phyloP scores from a whole-genome alignment of 2,888 invertebrate genomes.

The Coelogynopora nodosa region DNA sequence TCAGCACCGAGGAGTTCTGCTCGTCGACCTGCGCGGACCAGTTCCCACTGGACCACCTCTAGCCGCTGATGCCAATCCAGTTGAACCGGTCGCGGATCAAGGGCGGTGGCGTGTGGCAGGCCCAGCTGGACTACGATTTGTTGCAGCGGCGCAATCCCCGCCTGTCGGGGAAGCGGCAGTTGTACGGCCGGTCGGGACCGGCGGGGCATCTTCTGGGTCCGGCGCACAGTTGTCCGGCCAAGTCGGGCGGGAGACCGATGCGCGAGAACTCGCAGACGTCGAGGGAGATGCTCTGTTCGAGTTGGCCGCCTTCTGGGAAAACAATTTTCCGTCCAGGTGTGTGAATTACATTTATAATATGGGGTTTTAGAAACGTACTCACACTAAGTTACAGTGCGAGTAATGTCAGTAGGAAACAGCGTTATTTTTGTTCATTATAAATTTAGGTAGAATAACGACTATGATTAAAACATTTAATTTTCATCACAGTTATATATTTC shows the following conservation, averaged over 20 bases:
- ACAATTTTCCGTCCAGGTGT: slow-evolving; percentile 22
- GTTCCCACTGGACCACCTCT: not conserved
- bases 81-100: not conserved
- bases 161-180: slow-evolving; percentile 36
- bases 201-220: not conserved
- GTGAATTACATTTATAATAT: not conserved
- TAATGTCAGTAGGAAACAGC: too few species aligned
- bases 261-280: slow-evolving; percentile 13
- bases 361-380: not conserved
- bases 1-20: not conserved
- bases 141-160: slow-evolving; percentile 43
- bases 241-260: slow-evolving; percentile 35
- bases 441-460: too few species aligned
- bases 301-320: slow-evolving; percentile 49
- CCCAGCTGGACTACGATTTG: slow-evolving; percentile 43
- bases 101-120: slow-evolving; percentile 17
- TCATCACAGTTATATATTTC: too few species aligned
- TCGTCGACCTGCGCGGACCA: not conserved
- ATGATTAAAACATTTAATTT: too few species aligned
- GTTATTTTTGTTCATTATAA: too few species aligned
- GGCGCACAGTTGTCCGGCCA: slow-evolving; percentile 36
- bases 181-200: not conserved
- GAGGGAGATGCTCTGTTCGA: slow-evolving; percentile 44
- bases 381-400: too few species aligned
- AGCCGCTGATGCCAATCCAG: not conserved